These are phyloP conservation scores for Pomphorhynchus laevis DNA, from an alignment of 1,140 invertebrate genomes.

Conservation along the genomic window DNA sequence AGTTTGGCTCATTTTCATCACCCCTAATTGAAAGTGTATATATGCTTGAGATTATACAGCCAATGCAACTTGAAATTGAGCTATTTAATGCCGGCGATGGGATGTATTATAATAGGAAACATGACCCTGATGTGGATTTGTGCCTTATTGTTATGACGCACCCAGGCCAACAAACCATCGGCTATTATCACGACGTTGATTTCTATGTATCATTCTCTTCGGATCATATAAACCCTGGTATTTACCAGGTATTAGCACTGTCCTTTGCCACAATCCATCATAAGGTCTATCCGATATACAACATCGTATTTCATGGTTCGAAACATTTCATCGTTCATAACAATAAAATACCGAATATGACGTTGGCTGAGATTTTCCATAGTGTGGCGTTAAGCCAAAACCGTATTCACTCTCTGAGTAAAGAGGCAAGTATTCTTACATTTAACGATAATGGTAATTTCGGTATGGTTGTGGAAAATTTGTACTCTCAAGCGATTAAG, in stretches of 20 bases:
- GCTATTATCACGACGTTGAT: too few relatives aligned
- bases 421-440: background rate
- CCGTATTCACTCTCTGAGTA: background rate
- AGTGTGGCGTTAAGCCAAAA: background rate
- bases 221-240: too few relatives aligned
- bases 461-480: background rate
- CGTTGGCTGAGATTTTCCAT: background rate
- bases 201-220: too few relatives aligned
- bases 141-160: too few relatives aligned
- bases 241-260: background rate
- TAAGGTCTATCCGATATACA: background rate
- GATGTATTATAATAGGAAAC: background rate
- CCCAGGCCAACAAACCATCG: too few relatives aligned
- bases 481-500: background rate
- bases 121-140: background rate
- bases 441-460: background rate
- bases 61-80: background rate
- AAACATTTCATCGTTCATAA: background rate
- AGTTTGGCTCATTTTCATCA: background rate
- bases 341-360: background rate
- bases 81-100: background rate
- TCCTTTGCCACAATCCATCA: background rate
- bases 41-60: background rate
- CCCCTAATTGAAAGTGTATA: background rate
- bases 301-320: background rate